phyloP scores from a whole-genome alignment of 1,140 invertebrate genomes.

The Cataglyphis hispanica region DNA sequence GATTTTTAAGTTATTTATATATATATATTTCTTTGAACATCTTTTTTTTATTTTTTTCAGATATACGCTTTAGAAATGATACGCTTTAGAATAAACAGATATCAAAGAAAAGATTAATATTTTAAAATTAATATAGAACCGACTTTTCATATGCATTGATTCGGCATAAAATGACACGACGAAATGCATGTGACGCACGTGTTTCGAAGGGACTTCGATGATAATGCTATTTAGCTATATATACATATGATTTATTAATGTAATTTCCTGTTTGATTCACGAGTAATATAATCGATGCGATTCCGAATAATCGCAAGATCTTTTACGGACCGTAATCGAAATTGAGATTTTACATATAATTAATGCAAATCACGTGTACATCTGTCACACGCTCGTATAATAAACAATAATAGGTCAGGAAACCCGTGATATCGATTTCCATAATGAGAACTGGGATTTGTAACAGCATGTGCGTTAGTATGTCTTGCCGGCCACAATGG shows the following conservation, averaged over 20 bases:
- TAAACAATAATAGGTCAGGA: constrained; percentile 26
- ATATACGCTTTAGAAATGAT: neutral
- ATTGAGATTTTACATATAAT: constrained; percentile 24
- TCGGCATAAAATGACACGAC: neutral
- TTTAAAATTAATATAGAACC: neutral
- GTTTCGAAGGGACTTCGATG: neutral
- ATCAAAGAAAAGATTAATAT: neutral
- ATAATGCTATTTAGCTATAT: neutral
- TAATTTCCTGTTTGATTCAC: neutral
- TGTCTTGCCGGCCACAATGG: neutral
- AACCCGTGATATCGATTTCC: constrained; percentile 14
- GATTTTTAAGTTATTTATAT: neutral
- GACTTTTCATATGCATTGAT: neutral
- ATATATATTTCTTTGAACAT: neutral
- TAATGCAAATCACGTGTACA: constrained; percentile 7
- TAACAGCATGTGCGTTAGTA: neutral
- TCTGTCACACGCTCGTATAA: neutral
- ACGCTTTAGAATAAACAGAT: neutral
- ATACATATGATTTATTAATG: neutral
- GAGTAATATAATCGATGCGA: neutral
- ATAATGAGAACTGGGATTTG: constrained; percentile 41
- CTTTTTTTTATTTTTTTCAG: neutral
- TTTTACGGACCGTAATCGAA: neutral
- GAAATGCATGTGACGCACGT: neutral
- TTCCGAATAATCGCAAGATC: constrained; percentile 3